Conservation (phyloP, 2,888 invertebrate genomes). For the Drosophila crucigera region DNA sequence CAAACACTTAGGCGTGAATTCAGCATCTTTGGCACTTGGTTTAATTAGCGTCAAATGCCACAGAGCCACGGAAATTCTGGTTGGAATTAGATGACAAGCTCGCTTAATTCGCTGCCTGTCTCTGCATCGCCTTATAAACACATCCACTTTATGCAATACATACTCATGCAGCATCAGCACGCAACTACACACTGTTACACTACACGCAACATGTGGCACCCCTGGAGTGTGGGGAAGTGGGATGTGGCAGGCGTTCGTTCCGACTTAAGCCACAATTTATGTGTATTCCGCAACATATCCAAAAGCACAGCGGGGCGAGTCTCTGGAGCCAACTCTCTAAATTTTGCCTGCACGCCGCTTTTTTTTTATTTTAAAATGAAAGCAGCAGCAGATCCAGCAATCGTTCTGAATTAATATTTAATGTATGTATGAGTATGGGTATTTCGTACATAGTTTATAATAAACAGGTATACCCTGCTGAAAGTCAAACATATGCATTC, state of each 20-base stretch:
- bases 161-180: constrained; percentile 29
- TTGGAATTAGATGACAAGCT: constrained; percentile 63
- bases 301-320: constrained; percentile 65
- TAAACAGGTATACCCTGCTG: constrained; percentile 31
- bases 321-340: constrained; percentile 29
- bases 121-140: constrained; percentile 53
- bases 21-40: constrained; percentile 75
- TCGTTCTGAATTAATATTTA: constrained; percentile 64
- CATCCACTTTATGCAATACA: constrained; percentile 39
- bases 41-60: constrained; percentile 72
- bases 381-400: constrained; percentile 71
- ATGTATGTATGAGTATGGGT: constrained; percentile 31
- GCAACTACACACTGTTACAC: constrained; percentile 47
- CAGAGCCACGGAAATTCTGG: constrained; percentile 59
- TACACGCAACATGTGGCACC: constrained; percentile 64
- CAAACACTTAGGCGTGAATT: constrained; percentile 82
- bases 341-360: constrained; percentile 20
- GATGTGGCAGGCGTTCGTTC: neutral
- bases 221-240: constrained; percentile 24
- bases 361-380: constrained; percentile 67
- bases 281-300: constrained; percentile 53
- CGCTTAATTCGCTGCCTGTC: constrained; percentile 38
- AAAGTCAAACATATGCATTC: constrained; percentile 10
- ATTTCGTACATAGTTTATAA: constrained; percentile 16
- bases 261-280: constrained; percentile 56